A percentile compares a stretch with the other conserved stretches of the same genome.
Evolutionary conservation across 1,140 invertebrate species (phyloP).

Genomic region (Halesus radiatus): DNA sequence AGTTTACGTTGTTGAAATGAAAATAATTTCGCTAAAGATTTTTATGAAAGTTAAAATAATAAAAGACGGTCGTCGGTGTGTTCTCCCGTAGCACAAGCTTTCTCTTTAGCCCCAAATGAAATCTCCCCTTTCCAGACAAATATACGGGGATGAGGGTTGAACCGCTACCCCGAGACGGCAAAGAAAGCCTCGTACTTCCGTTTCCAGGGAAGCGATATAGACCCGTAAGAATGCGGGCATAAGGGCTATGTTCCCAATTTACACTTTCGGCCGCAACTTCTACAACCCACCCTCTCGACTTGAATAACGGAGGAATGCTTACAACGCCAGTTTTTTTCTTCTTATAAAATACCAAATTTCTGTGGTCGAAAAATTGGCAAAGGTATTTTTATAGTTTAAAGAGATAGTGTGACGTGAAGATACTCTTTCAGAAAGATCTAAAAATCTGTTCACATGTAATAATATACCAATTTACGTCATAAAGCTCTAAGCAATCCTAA

Average conservation of each 20-base stretch:
- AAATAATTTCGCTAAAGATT: too few relatives aligned
- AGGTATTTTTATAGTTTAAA: too few relatives aligned
- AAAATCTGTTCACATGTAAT: too few relatives aligned
- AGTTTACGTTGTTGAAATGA: too few relatives aligned
- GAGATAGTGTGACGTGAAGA: too few relatives aligned
- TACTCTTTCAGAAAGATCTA: too few relatives aligned
- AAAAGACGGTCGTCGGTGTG: background rate
- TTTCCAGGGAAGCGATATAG: background rate
- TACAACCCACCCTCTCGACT: background rate
- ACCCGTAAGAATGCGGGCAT: background rate
- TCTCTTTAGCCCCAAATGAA: background rate
- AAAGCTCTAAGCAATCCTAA: too few relatives aligned
- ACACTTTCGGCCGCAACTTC: background rate
- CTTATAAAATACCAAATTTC: too few relatives aligned
- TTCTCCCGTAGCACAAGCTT: constrained; percentile 1
- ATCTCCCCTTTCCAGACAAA: constrained; percentile 19
- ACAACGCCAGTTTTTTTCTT: constrained; percentile 13
- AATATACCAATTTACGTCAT: too few relatives aligned
- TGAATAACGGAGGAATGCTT: background rate
- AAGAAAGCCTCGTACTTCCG: constrained; percentile 5
- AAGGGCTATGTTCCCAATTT: constrained; percentile 2
- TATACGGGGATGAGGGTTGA: constrained; percentile 2
- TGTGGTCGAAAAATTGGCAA: too few relatives aligned
- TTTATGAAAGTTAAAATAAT: too few relatives aligned
- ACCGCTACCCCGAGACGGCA: background rate